Base-by-base conservation (phyloP, 2,113 vertebrate species). In the Stictonetta naevosa region DNA sequence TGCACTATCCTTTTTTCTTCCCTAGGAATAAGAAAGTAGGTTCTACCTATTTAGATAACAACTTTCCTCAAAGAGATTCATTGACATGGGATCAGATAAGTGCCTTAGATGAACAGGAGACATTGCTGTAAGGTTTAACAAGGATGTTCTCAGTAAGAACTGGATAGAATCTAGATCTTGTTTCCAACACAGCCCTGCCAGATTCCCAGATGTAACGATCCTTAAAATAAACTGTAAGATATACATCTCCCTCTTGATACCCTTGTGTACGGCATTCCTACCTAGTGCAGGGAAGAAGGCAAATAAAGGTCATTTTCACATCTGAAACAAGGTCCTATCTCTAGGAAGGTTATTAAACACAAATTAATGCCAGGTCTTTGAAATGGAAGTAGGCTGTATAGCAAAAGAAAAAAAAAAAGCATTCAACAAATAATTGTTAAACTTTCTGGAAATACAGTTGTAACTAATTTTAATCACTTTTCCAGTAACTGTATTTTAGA, bases 121-220 rank as follows among this genome's bases (percentile, higher is more conserved):
- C 72, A 67, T 19, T 4, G 1, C 86, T 82, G 86, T 15, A 20
- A 83, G 46, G 68, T 81, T 94, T 90, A 96, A 94, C 86, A 93
- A 72, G 91, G 76, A 88, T 60, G 33, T 63, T 86, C 81, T 96
- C 83, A 93, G 1, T 82, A 72, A 84, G 44, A 85, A 58, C 71
- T 80, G 63, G 75, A 46, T 0, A 62, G 76, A 86, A 93, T 92
- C 88, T 22, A 80, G 90, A 77, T 90, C 91, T 93, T 59, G 72
- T 94, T 96, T 90, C 94, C 88, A 90, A 44, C 58, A 46, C 19
- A 86, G 68, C 67, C 74, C 58, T 96, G 95, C 58, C 72, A 93
- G 62, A 87, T 93, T 29, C 38, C 48, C 82, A 79, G 62, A 95
- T 91, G 33, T 63, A 87, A 34, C 1, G 12, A 95, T 82, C 62